Conservation (phyloP, 2,888 invertebrate genomes). For the Nemurella pictetii region DNA sequence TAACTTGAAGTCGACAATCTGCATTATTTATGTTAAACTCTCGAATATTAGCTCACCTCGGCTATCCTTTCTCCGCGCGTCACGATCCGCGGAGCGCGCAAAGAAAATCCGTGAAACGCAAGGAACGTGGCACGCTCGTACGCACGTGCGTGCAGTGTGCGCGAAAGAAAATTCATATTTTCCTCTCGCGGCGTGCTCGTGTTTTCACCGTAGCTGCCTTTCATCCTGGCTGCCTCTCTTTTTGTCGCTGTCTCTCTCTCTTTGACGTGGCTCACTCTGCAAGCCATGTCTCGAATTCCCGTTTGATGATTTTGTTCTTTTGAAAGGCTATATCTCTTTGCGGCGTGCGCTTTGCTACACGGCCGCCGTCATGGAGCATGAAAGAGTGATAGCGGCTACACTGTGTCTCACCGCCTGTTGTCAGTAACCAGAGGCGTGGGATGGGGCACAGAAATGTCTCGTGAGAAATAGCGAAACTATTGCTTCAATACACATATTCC, state of each 20-base stretch:
- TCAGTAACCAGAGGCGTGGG: too few species aligned
- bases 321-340: not conserved
- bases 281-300: not conserved
- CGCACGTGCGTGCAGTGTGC: not conserved
- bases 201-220: not conserved
- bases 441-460: too few species aligned
- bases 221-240: constrained; percentile 29
- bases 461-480: too few species aligned
- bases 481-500: too few species aligned
- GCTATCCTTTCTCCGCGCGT: constrained; percentile 18
- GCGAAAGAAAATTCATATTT: not conserved
- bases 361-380: not conserved
- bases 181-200: constrained; percentile 1
- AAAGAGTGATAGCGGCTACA: not conserved
- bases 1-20: not conserved
- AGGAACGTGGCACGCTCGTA: constrained; percentile 8
- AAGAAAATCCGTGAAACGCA: not conserved
- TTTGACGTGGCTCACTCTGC: not conserved
- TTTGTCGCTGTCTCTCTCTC: constrained; percentile 24
- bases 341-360: not conserved
- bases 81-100: too few species aligned
- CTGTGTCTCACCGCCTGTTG: too few species aligned
- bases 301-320: not conserved
- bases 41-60: not conserved
- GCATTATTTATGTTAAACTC: not conserved